phyloP scores from a whole-genome alignment of 2,797 vertebrate genomes.

The Myripristis murdjan region DNA sequence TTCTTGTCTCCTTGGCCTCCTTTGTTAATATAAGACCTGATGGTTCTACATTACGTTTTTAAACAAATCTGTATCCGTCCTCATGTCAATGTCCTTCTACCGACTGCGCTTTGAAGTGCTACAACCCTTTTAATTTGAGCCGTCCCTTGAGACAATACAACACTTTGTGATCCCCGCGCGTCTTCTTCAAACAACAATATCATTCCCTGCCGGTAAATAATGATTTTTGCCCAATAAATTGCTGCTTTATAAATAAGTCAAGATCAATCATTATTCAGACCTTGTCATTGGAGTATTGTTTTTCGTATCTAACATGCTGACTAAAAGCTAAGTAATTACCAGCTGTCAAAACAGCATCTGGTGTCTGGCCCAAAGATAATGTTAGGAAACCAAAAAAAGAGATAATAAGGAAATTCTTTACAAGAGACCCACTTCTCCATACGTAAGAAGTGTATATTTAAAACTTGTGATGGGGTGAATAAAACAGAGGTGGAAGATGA shows the following conservation, averaged over 20 bases:
- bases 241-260: conserved; percentile 3
- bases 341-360: conserved; percentile 23
- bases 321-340: conserved; percentile 37
- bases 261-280: conserved; percentile 12
- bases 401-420: conserved; percentile 49
- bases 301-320: conserved; percentile 18
- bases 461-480: conserved; percentile 48
- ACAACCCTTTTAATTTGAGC: background rate
- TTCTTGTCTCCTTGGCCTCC: conserved; percentile 13
- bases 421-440: conserved; percentile 68
- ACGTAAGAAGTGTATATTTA: conserved; percentile 50
- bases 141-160: conserved; percentile 20
- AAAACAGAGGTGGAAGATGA: conserved; percentile 48
- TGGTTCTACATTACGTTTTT: conserved; percentile 9
- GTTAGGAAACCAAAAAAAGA: conserved; percentile 36
- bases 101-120: background rate
- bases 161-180: background rate
- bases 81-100: background rate
- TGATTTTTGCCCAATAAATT: background rate
- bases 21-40: conserved; percentile 7
- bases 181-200: conserved; percentile 23
- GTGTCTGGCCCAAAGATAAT: conserved; percentile 29
- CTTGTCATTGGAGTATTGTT: conserved; percentile 26
- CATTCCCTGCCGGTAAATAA: conserved; percentile 18
- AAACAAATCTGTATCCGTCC: background rate